Evolutionary conservation across 37 sponge, comb jelly and placozoan genomes (phyloP), one percentile per base, ranked within the genome.

Genomic region (Petrosia ficiformis): DNA sequence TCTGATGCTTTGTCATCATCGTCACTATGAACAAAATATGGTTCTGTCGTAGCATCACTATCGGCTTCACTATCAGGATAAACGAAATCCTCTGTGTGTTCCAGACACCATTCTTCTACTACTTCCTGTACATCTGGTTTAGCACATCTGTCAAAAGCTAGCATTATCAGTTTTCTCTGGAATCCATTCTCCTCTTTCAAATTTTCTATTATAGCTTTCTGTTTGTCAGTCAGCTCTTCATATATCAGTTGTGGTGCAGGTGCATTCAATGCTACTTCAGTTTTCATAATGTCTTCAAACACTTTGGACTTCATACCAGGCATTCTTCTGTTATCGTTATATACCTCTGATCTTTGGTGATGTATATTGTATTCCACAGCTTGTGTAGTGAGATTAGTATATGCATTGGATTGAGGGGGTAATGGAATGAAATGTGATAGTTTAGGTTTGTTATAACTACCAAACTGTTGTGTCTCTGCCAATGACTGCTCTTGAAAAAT

Each of bases 121-220:
- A 66, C 82, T 42, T 81, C 31, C 10, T 81, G 24, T 4, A 22
- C 6, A 42, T 42, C 59, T 29, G 41, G 42, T 36, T 44, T 52
- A 36, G 4, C 42, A 39, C 33, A 35, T 44, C 44, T 26, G 48
- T 73, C 82, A 64, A 81, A 42, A 56, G 68, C 82, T 34, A 43
- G 52, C 25, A 81, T 54, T 14, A 73, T 39, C 1, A 73, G 44
- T 30, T 63, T 26, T 38, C 36, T 29, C 54, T 26, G 25, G 22
- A 63, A 81, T 0, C 39, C 70, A 39, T 24, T 4, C 25, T 1
- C 19, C 21, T 81, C 41, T 14, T 57, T 28, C 24, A 81, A 48
- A 30, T 81, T 40, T n/a, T 28, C 57, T 44, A 73, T 65, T 0
- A 67, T 37, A 24, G 21, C 68, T 35, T 48, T 81, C 38, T 66